Conservation (phyloP, 2,888 invertebrate species). For the Ophion slaviceki region DNA sequence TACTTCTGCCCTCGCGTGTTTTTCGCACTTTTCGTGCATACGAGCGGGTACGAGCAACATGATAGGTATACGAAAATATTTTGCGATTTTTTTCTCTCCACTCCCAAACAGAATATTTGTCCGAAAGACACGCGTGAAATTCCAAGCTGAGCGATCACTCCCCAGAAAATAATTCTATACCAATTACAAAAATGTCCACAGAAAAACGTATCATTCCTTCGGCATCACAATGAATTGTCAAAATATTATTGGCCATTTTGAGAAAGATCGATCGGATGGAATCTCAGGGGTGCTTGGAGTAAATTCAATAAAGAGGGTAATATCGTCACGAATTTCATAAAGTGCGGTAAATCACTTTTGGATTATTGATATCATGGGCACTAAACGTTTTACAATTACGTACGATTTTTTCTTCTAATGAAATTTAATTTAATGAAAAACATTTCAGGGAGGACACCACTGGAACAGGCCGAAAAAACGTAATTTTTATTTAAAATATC, state of each 20-base stretch:
- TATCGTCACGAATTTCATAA: constrained; percentile 12
- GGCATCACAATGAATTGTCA: constrained; percentile 56
- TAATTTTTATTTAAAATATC: too few species aligned
- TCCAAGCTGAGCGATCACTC: constrained; percentile 64
- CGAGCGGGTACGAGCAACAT: constrained; percentile 50
- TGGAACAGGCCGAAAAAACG: too few species aligned
- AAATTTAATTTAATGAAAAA: too few species aligned
- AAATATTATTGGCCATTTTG: constrained; percentile 71
- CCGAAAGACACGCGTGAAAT: constrained; percentile 60
- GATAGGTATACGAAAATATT: constrained; percentile 68
- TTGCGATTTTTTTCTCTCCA: constrained; percentile 52
- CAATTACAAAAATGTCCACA: constrained; percentile 34
- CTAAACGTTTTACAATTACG: neutral
- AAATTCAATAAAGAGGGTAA: constrained; percentile 27
- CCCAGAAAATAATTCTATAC: constrained; percentile 66
- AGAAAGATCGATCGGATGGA: constrained; percentile 59
- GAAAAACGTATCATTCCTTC: constrained; percentile 22
- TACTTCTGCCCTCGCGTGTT: constrained; percentile 21
- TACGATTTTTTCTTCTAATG: too few species aligned
- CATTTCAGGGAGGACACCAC: too few species aligned
- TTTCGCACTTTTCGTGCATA: constrained; percentile 69
- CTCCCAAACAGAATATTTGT: constrained; percentile 17
- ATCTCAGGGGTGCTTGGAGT: constrained; percentile 45
- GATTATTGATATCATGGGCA: neutral
- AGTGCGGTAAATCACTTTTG: constrained; percentile 1